Conservation (phyloP, 2,113 vertebrate species). For the Nothobranchius furzeri region DNA sequence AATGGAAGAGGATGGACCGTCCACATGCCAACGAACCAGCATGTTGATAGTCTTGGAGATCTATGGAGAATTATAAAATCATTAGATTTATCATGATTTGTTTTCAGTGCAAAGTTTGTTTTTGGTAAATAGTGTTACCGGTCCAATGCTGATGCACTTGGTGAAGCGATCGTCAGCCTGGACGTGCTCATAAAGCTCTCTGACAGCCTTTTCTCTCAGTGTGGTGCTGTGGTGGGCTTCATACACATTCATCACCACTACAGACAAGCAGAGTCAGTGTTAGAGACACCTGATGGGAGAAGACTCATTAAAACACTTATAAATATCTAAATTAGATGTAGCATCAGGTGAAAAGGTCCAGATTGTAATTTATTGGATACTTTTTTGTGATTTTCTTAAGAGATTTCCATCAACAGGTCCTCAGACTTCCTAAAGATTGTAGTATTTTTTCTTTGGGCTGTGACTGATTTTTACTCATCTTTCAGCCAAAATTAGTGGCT, state of each 20-base stretch:
- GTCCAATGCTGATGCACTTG: constrained; percentile 92
- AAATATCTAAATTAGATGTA: no score
- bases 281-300: not conserved
- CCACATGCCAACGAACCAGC: constrained; percentile 89
- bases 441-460: no score
- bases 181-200: constrained; percentile 88
- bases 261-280: constrained; percentile 6
- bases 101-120: not conserved
- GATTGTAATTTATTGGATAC: no score
- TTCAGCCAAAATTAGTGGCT: no score
- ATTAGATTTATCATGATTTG: not conserved
- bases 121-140: constrained; percentile 72
- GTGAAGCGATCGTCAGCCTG: constrained; percentile 91
- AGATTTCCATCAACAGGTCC: no score
- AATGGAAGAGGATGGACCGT: constrained; percentile 83
- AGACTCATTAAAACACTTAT: no score
- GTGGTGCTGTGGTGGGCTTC: constrained; percentile 85
- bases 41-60: constrained; percentile 97
- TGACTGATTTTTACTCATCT: no score
- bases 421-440: no score
- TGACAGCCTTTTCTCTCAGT: constrained; percentile 79
- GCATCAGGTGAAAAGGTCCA: no score
- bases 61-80: constrained; percentile 62
- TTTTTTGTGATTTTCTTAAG: no score
- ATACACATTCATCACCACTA: constrained; percentile 88